These are phyloP conservation scores for Drosophila paramelanica DNA, from an alignment of 2,888 invertebrate genomes.

Conservation along the genomic window DNA sequence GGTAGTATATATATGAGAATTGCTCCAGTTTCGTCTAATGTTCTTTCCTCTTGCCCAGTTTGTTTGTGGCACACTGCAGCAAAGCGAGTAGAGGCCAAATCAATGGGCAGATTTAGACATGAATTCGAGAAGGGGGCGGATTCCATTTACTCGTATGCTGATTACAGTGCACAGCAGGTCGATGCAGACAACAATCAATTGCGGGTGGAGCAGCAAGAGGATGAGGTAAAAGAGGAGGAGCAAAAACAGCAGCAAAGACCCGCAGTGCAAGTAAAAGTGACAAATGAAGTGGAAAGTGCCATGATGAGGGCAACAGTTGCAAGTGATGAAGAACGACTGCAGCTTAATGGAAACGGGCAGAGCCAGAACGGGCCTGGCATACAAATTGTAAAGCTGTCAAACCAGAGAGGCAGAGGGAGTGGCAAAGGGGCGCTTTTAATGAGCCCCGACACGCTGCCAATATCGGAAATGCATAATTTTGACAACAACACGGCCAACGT, in stretches of 20 bases:
- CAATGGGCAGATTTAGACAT: slow-evolving; percentile 22
- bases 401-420: slow-evolving; percentile 18
- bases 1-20: slow-evolving; percentile 12
- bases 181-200: slow-evolving; percentile 76
- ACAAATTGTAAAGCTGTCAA: slow-evolving; percentile 50
- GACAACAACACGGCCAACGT: slow-evolving; percentile 14
- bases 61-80: slow-evolving; percentile 76
- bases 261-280: slow-evolving; percentile 80
- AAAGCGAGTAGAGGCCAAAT: slow-evolving; percentile 46
- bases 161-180: slow-evolving; percentile 55
- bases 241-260: slow-evolving; percentile 38
- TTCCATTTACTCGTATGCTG: slow-evolving; percentile 42
- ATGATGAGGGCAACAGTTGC: slow-evolving; percentile 40
- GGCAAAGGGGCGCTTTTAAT: slow-evolving; percentile 39
- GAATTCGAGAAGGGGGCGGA: slow-evolving; percentile 18
- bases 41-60: slow-evolving; percentile 68
- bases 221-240: background rate
- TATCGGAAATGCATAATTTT: slow-evolving; percentile 51
- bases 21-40: slow-evolving; percentile 71
- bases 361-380: slow-evolving; percentile 41
- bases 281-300: slow-evolving; percentile 81
- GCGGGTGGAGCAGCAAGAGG: slow-evolving; percentile 31
- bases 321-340: slow-evolving; percentile 10
- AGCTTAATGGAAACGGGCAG: slow-evolving; percentile 39
- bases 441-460: slow-evolving; percentile 58